These are phyloP conservation scores for Leptopilina boulardi DNA, from an alignment of 1,140 invertebrate genomes.

Conservation along the genomic window DNA sequence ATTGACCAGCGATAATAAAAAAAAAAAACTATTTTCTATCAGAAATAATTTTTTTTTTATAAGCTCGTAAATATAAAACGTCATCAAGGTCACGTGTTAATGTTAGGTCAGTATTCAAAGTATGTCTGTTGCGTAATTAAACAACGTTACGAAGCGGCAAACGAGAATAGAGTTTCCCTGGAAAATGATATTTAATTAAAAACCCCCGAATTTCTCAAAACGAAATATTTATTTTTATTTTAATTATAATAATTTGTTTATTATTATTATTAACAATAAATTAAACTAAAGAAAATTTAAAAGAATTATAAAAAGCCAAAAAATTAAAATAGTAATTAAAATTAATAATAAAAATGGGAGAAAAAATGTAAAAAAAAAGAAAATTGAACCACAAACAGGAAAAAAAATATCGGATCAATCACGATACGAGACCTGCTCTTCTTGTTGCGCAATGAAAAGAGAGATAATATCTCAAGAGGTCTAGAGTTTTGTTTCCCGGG, in stretches of 20 bases:
- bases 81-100: constrained; percentile 1
- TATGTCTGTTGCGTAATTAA: constrained; percentile 18
- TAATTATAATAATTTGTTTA: too few relatives aligned
- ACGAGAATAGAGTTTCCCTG: constrained; percentile 20
- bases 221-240: too few relatives aligned
- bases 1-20: neutral
- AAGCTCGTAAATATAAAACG: neutral
- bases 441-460: neutral
- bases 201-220: too few relatives aligned
- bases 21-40: neutral
- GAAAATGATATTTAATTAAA: neutral
- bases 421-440: too few relatives aligned
- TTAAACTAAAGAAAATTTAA: too few relatives aligned
- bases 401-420: neutral
- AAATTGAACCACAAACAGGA: neutral
- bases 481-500: neutral
- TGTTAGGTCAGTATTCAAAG: constrained; percentile 14
- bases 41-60: neutral
- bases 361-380: too few relatives aligned
- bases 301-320: too few relatives aligned
- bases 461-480: constrained; percentile 14
- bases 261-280: too few relatives aligned
- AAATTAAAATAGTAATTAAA: too few relatives aligned
- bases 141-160: neutral
- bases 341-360: too few relatives aligned